A percentile compares a stretch with the other conserved stretches of the same genome.
These are phyloP conservation scores for Microcebus tavaratra DNA, from an alignment of 2,113 vertebrate species.

Conservation along the genomic window DNA sequence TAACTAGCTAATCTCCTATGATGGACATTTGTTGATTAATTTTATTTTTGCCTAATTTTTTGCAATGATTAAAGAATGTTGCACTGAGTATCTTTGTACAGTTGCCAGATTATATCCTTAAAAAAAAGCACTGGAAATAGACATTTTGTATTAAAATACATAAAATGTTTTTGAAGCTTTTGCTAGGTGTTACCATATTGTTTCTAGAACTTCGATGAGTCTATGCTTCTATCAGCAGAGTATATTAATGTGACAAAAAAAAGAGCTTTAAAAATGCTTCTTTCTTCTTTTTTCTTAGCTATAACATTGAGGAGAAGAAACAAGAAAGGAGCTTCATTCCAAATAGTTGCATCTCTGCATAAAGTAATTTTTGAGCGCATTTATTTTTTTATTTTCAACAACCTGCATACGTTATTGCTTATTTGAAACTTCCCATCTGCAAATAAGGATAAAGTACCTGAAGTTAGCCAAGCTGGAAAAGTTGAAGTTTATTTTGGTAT, in stretches of 20 bases:
- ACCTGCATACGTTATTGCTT: constrained; percentile 29
- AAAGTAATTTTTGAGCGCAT: constrained; percentile 61
- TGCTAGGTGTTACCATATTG: constrained; percentile 15
- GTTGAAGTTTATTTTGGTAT: not conserved
- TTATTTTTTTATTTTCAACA: constrained; percentile 30
- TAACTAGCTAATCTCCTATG: not conserved
- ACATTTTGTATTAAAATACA: constrained; percentile 33
- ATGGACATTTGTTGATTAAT: constrained; percentile 15
- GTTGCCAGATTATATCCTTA: not conserved
- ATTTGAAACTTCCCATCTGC: constrained; percentile 47
- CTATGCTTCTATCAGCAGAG: constrained; percentile 29
- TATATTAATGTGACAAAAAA: constrained; percentile 10
- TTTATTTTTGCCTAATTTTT: constrained; percentile 36
- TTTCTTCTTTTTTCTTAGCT: not conserved
- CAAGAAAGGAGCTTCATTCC: constrained; percentile 37
- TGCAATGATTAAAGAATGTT: not conserved
- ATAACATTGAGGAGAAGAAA: constrained; percentile 32
- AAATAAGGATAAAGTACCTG: constrained; percentile 10
- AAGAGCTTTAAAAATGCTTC: not conserved
- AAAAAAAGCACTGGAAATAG: constrained; percentile 37
- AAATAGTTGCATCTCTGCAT: constrained; percentile 32
- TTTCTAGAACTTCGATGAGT: constrained; percentile 2
- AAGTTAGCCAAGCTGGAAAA: constrained; percentile 2
- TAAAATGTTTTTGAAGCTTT: constrained; percentile 48
- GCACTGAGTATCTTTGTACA: not conserved